Conservation (phyloP, 2,888 invertebrate genomes). For the Gnatocerus cornutus region DNA sequence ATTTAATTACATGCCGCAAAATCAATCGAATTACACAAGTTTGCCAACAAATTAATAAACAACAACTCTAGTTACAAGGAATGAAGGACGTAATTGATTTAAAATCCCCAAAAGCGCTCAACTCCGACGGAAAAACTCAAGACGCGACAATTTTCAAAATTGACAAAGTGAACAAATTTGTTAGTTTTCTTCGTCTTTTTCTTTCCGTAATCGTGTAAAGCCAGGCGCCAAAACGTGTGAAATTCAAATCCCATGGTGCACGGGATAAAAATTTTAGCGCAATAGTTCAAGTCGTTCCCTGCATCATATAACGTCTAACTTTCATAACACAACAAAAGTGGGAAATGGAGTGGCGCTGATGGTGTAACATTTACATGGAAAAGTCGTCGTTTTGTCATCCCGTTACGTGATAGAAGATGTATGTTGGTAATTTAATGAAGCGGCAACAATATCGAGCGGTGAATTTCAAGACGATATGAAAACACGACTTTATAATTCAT, state of each 20-base stretch:
- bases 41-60: slow-evolving; percentile 40
- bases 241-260: too few species aligned
- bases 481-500: slow-evolving; percentile 7
- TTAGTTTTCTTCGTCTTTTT: too few species aligned
- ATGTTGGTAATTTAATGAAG: slow-evolving; percentile 17
- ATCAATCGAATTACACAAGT: slow-evolving; percentile 42
- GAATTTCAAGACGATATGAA: slow-evolving; percentile 7
- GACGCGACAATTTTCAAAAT: background rate
- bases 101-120: slow-evolving; percentile 14
- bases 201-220: too few species aligned
- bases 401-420: slow-evolving; percentile 15
- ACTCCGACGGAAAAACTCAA: background rate
- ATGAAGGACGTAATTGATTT: slow-evolving; percentile 29
- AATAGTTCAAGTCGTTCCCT: slow-evolving; percentile 2
- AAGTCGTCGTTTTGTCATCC: slow-evolving; percentile 9
- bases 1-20: slow-evolving; percentile 37
- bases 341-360: slow-evolving; percentile 21
- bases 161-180: too few species aligned
- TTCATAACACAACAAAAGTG: background rate
- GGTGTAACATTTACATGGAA: slow-evolving; percentile 9
- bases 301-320: slow-evolving; percentile 3
- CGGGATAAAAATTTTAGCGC: slow-evolving; percentile 2
- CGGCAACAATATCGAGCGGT: slow-evolving; percentile 1
- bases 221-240: too few species aligned
- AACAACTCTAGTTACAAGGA: slow-evolving; percentile 34